Base-by-base conservation (phyloP, 2,797 vertebrate species). In the Epinephelus malabaricus region DNA sequence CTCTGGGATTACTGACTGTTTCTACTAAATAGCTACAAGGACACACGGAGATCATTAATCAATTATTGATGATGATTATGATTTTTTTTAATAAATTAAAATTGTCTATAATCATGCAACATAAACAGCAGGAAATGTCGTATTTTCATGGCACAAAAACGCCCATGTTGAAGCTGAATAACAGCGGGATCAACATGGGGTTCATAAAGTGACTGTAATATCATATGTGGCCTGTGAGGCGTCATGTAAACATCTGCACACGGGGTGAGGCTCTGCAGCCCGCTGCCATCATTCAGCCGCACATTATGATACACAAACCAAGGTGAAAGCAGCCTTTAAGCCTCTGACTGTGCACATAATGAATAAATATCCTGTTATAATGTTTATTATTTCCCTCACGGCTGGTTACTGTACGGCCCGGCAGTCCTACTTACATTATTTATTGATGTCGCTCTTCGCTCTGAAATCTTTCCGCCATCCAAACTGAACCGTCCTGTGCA, bases 231-330 rank as follows among this genome's bases (percentile, higher is more conserved):
- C 73, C 75, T 78, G 43, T 34, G 55, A 69, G 68, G 27, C 25
- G 49, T 69, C 74, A 86, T 90, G 89, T 89, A 91, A 91, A 90
- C 90, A 92, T 86, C 78, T 80, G 79, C 84, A 76, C 85, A 76
- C 73, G 76, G 86, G 89, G 78, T 85, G 90, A 91, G 91, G 92
- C 89, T 88, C 78, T 72, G 84, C 89, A 71, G 82, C n/a, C 70
- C 14, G 55, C 81, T 25, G 8, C 21, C 45, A 43, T 10, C 82
- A 77, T 78, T 76, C 84, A 84, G 61, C 78, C 72, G 54, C 27
- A 53, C 69, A 23, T 4, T 50, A 5, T 12, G 21, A 12, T 6
- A 23, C 5, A 11, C 45, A 60, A 23, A 58, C 9, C 38, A 13
- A 15, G 51, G 9, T 2, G 19, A 12, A 15, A 38, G 15, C 45